Evolutionary conservation across 1,140 invertebrate species (phyloP).

Genomic region (Drosophila bocki): DNA sequence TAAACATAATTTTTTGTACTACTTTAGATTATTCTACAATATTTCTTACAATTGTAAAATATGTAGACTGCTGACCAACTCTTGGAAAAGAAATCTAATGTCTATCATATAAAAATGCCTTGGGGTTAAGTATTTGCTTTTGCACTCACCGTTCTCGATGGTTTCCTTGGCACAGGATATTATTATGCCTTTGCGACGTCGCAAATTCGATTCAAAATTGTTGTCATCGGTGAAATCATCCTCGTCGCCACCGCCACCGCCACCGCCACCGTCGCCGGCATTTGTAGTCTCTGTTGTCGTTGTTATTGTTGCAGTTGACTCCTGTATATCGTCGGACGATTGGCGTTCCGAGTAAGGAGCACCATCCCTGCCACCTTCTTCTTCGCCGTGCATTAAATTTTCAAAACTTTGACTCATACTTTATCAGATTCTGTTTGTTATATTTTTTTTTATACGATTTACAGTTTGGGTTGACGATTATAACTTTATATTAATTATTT

Average conservation of each 20-base stretch:
- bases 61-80: not conserved
- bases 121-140: not conserved
- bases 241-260: constrained; percentile 45
- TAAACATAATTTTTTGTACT: not conserved
- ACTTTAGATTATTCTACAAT: not conserved
- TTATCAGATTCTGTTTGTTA: constrained; percentile 38
- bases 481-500: constrained; percentile 1
- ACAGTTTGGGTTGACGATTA: not conserved
- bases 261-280: constrained; percentile 53
- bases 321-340: constrained; percentile 80
- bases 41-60: not conserved
- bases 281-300: constrained; percentile 55
- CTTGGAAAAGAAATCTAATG: not conserved
- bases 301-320: constrained; percentile 57
- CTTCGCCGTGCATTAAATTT: constrained; percentile 63
- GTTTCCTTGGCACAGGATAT: constrained; percentile 85
- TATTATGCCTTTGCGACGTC: constrained; percentile 85
- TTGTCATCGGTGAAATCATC: constrained; percentile 83
- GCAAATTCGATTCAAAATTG: constrained; percentile 85
- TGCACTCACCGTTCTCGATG: constrained; percentile 82
- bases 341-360: constrained; percentile 62
- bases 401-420: constrained; percentile 83
- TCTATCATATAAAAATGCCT: not conserved
- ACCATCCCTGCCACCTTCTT: constrained; percentile 30
- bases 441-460: constrained; percentile 15